These are phyloP conservation scores for Crossaster papposus DNA, from an alignment of 53 echinoderm and acorn worm species.

Conservation along the genomic window DNA sequence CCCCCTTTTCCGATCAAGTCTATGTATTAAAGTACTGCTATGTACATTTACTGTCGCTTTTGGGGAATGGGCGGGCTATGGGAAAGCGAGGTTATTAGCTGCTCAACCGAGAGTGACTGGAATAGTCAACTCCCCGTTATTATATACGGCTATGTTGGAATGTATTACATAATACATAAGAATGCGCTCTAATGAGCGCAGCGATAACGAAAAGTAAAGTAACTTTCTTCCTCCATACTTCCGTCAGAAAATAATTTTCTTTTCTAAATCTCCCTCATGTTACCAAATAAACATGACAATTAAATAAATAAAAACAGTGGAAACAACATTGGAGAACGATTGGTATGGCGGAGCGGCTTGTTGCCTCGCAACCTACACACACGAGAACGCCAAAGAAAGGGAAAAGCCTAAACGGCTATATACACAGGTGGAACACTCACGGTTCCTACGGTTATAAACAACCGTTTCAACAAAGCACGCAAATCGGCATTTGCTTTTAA, in stretches of 20 bases:
- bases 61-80: too few species aligned
- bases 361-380: conserved; percentile 1
- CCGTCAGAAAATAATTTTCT: conserved; percentile 2
- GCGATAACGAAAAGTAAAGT: too few species aligned
- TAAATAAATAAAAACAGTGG: not conserved
- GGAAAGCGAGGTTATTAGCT: too few species aligned
- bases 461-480: not conserved
- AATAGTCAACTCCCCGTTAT: too few species aligned
- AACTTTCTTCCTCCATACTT: conserved; percentile 14
- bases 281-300: not conserved
- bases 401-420: not conserved
- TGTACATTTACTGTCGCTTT: too few species aligned
- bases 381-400: not conserved
- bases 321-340: not conserved
- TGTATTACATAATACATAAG: too few species aligned
- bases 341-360: not conserved
- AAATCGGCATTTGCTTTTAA: not conserved
- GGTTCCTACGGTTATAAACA: not conserved
- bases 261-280: conserved; percentile 18
- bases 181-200: too few species aligned
- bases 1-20: too few species aligned
- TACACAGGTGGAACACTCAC: too few species aligned
- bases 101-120: too few species aligned
- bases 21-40: too few species aligned
- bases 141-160: too few species aligned